Evolutionary conservation across 2,888 invertebrate species (phyloP).

Genomic region (Sacculina carcini): DNA sequence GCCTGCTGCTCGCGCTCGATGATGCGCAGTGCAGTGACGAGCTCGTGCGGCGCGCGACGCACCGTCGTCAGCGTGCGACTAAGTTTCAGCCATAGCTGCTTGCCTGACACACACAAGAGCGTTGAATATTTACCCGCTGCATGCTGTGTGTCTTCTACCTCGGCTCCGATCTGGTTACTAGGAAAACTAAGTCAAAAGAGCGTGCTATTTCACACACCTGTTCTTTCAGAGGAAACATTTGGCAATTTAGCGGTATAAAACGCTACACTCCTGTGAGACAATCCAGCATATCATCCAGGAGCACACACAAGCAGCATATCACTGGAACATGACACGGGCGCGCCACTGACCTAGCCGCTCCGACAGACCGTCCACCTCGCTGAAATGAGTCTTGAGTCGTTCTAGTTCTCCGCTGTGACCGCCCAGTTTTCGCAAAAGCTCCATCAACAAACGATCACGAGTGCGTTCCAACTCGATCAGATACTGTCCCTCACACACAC

Average conservation of each 20-base stretch:
- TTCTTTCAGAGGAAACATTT: no score
- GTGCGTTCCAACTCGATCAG: constrained; percentile 87
- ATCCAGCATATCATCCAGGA: no score
- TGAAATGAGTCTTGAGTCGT: constrained; percentile 82
- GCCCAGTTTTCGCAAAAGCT: constrained; percentile 60
- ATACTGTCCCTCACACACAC: constrained; percentile 29
- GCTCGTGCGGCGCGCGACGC: constrained; percentile 72
- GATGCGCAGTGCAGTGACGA: constrained; percentile 83
- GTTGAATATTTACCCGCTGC: not conserved
- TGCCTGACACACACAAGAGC: constrained; percentile 27
- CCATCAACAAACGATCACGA: constrained; percentile 77
- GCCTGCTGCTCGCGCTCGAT: constrained; percentile 90
- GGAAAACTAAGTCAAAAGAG: no score
- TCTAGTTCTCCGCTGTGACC: constrained; percentile 75
- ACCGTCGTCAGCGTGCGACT: constrained; percentile 78
- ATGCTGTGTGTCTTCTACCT: no score
- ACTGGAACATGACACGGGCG: not conserved
- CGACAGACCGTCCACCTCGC: constrained; percentile 74
- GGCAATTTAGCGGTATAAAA: no score
- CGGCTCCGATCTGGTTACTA: no score
- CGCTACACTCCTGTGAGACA: no score
- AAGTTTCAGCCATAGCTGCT: constrained; percentile 67
- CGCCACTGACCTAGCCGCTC: constrained; percentile 29
- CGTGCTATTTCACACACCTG: no score
- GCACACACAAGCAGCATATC: not conserved